Evolutionary conservation across 2,888 invertebrate genomes (phyloP), one percentile per base, ranked within the genome.

Genomic region (Andrena bicolor): DNA sequence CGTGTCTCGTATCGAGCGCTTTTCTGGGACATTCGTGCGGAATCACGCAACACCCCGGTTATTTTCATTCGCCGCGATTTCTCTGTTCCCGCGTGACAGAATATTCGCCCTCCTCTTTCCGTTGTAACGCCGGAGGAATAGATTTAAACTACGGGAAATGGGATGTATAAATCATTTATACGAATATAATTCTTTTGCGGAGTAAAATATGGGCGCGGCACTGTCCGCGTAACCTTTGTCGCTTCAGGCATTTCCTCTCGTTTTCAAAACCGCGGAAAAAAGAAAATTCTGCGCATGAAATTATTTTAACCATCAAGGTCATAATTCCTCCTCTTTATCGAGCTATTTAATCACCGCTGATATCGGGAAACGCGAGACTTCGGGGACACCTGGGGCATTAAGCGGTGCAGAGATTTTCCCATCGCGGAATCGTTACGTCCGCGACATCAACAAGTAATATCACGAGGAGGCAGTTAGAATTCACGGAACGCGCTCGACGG

Each of bases 391-490:
- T 26, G 26, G 6, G 53, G n/a, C 8, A 30, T 64, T 2, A 23
- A 76, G 30, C 53, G 16, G 41, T n/a, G n/a, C 41, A 23, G 20
- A 53, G 56, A 76, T 49, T 72, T 28, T 32, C 49, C 16, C n/a
- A 56, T 53, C 32, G 10, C 26, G 28, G 20, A 41, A 51, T 65
- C 56, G 58, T 69, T 64, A 3, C 28, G 20, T 32, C 30, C 68
- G 6, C 69, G 41, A 53, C 73, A 80, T 81, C 75, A 81, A 80
- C 75, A 82, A 82, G 81, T 75, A 60, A 74, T 75, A 75, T 81
- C 60, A 49, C 28, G 65, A 26, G n/a, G 41, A 41, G 8, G 28
- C 58, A 53, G 13, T 16, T 23, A 56, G 53, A 35, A 51, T 65
- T 71, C 58, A 23, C 26, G 41, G 61, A 63, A 61, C 20, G 48